Evolutionary conservation across 2,888 invertebrate species (phyloP).

Genomic region (Epicampocera succincta): DNA sequence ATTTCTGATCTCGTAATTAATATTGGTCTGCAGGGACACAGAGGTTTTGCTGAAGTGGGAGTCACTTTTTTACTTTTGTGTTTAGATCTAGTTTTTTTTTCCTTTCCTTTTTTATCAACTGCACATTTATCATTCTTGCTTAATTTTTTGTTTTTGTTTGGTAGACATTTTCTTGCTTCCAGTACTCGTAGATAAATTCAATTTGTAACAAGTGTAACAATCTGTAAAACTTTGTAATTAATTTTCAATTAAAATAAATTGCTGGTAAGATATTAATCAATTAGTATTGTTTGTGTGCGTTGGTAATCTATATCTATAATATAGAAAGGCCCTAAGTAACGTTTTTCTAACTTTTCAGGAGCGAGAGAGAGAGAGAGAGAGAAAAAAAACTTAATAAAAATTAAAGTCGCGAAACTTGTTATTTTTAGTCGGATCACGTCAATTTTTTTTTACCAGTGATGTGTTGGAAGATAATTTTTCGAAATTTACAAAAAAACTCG

Average conservation of each 20-base stretch:
- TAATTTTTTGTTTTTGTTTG: background rate
- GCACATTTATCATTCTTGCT: slow-evolving; percentile 26
- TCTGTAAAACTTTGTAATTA: slow-evolving; percentile 50
- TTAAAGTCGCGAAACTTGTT: too few relatives aligned
- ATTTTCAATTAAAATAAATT: slow-evolving; percentile 49
- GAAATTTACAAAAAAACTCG: too few relatives aligned
- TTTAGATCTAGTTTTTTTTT: background rate
- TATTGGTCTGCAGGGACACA: too few relatives aligned
- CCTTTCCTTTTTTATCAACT: slow-evolving; percentile 1
- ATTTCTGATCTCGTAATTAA: too few relatives aligned
- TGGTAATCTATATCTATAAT: too few relatives aligned
- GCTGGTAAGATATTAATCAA: slow-evolving; percentile 38
- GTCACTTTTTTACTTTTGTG: background rate
- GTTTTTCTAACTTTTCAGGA: too few relatives aligned
- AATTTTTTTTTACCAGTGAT: too few relatives aligned
- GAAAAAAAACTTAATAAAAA: too few relatives aligned
- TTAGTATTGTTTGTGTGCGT: slow-evolving; percentile 19
- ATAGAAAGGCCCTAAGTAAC: too few relatives aligned
- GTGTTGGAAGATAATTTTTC: too few relatives aligned
- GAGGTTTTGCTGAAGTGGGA: slow-evolving; percentile 7
- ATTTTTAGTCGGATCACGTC: too few relatives aligned
- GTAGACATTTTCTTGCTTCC: background rate
- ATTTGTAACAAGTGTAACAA: slow-evolving; percentile 45
- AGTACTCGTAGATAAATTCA: slow-evolving; percentile 30
- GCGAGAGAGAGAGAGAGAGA: too few relatives aligned